Evolutionary conservation across 2,797 vertebrate genomes (phyloP).

Genomic region (Anabacerthia variegaticeps): DNA sequence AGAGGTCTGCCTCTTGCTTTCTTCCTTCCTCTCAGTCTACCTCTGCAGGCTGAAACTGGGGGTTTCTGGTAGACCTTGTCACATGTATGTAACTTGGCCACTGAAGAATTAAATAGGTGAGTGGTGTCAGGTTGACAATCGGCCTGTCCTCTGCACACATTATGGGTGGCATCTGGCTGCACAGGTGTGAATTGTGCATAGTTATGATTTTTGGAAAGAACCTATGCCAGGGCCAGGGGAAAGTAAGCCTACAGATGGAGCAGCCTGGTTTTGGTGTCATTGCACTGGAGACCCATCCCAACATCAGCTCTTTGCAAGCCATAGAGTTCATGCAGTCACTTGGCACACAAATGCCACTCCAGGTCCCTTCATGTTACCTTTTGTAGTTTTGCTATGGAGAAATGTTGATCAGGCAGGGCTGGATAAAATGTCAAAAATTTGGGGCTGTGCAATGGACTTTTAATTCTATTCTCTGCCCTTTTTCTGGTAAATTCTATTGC

Average conservation of each 20-base stretch:
- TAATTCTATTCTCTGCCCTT: not conserved
- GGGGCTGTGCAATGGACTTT: not conserved
- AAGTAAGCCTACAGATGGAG: not conserved
- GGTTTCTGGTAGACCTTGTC: not conserved
- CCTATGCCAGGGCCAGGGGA: not conserved
- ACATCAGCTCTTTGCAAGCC: not conserved
- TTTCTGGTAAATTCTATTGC: not conserved
- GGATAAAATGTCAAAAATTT: not conserved
- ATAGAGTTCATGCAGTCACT: not conserved
- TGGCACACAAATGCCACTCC: not conserved
- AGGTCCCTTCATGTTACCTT: not conserved
- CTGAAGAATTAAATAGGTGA: not conserved
- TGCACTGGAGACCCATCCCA: not conserved
- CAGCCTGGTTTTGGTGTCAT: not conserved
- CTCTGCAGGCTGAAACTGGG: not conserved
- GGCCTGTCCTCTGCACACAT: rapidly evolving
- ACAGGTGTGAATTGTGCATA: not conserved
- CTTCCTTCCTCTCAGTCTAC: not conserved
- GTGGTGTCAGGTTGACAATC: not conserved
- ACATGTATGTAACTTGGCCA: not conserved
- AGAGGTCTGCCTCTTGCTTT: not conserved
- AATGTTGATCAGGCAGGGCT: not conserved
- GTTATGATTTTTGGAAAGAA: not conserved
- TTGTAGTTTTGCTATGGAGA: not conserved
- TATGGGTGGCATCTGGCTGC: not conserved